Percentiles rank a stretch among this genome's conserved stretches.
Conservation (phyloP, 2,113 vertebrate genomes). For the Alectura lathami region DNA sequence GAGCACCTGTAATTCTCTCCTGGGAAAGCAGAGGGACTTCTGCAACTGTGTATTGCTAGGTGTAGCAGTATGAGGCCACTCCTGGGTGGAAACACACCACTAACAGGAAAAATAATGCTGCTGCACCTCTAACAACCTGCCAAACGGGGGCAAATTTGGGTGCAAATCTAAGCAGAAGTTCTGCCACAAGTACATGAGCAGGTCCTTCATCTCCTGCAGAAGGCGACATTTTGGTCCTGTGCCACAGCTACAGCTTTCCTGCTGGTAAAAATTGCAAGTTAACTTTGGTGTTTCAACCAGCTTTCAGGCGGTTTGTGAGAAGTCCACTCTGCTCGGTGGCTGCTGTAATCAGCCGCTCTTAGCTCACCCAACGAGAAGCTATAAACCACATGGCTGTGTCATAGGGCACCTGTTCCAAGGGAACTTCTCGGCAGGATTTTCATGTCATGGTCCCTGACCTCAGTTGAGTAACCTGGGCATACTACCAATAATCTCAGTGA, state of each 20-base stretch:
- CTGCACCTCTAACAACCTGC: background rate
- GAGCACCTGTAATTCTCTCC: background rate
- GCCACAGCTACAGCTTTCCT: background rate
- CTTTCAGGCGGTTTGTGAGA: background rate
- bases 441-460: background rate
- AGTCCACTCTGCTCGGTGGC: background rate
- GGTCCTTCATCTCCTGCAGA: background rate
- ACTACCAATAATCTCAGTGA: background rate
- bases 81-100: background rate
- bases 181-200: background rate
- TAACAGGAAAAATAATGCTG: background rate
- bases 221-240: background rate
- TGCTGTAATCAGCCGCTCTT: background rate
- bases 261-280: background rate
- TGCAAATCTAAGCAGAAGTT: too few relatives aligned
- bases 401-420: background rate
- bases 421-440: background rate
- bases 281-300: background rate
- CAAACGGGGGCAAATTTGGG: background rate
- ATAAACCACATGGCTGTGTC: background rate
- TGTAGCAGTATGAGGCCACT: background rate
- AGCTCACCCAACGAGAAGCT: background rate
- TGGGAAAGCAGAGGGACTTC: background rate
- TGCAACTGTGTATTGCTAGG: rapidly evolving
- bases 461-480: background rate